Evolutionary conservation across 2,113 vertebrate genomes (phyloP).

Genomic region (Takifugu bimaculatus): DNA sequence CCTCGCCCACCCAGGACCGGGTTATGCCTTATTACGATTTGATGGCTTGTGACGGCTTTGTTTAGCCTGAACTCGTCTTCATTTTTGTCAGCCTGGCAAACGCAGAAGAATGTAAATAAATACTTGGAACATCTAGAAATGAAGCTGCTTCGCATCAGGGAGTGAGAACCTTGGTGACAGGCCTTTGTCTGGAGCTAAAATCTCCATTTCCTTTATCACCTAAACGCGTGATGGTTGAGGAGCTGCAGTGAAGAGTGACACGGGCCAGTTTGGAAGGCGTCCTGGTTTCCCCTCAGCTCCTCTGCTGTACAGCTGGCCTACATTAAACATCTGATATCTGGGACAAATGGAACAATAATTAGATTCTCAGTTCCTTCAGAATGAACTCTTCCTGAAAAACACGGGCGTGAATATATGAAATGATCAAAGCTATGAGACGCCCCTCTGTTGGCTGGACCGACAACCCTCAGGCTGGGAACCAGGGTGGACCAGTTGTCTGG

Average conservation of each 20-base stretch:
- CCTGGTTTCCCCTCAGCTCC: constrained; percentile 62
- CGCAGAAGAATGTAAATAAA: too few species aligned
- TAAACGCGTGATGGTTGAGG: constrained; percentile 32
- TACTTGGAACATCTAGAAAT: too few species aligned
- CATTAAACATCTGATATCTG: constrained; percentile 64
- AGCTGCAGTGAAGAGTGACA: constrained; percentile 60
- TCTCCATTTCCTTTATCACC: too few species aligned
- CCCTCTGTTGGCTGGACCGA: too few species aligned
- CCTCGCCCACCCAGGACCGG: constrained; percentile 72
- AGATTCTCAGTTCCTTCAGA: not conserved
- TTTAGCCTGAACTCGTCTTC: constrained; percentile 52
- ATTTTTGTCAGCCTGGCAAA: constrained; percentile 7
- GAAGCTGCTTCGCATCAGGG: too few species aligned
- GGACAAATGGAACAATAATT: constrained; percentile 34
- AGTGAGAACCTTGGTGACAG: too few species aligned
- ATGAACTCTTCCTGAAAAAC: too few species aligned
- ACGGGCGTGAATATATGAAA: too few species aligned
- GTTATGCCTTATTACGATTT: constrained; percentile 73
- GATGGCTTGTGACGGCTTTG: constrained; percentile 69
- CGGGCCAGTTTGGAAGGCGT: constrained; percentile 68
- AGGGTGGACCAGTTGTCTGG: too few species aligned
- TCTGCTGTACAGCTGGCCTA: constrained; percentile 64
- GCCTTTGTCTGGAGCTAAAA: too few species aligned
- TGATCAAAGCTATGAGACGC: too few species aligned
- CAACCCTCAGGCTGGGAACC: too few species aligned